Evolutionary conservation across 2,888 invertebrate species (phyloP).

Genomic region (Eupithecia exiguata): DNA sequence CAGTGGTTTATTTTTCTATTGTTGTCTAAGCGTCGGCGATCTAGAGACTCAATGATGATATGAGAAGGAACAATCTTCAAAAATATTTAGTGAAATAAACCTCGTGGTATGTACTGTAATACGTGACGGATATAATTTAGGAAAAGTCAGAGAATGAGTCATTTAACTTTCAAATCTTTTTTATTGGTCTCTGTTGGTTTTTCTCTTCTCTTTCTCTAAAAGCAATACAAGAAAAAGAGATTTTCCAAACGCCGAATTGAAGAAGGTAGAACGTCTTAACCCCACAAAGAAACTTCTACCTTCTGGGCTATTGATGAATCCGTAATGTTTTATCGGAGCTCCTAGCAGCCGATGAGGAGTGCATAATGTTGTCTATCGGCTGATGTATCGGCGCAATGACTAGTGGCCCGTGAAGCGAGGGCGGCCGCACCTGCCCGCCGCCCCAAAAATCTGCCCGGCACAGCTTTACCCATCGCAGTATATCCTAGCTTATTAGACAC

Average conservation of each 20-base stretch:
- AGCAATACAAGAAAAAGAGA: too few relatives aligned
- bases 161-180: neutral
- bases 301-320: conserved; percentile 25
- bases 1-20: neutral
- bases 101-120: too few relatives aligned
- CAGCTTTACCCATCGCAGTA: conserved; percentile 66
- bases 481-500: conserved; percentile 46
- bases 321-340: conserved; percentile 38
- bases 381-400: conserved; percentile 42
- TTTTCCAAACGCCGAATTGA: neutral
- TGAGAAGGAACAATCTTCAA: neutral
- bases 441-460: conserved; percentile 79
- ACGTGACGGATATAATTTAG: neutral
- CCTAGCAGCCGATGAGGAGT: neutral
- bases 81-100: neutral
- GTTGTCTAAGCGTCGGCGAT: neutral
- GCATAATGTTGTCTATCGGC: neutral
- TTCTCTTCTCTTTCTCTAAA: neutral
- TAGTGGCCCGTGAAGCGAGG: conserved; percentile 72
- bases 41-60: neutral
- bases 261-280: neutral
- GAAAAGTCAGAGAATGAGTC: neutral
- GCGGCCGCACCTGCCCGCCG: conserved; percentile 74
- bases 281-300: neutral
- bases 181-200: neutral